Base-by-base conservation (phyloP, 2,113 vertebrate genomes). In the Spheniscus mendiculus region DNA sequence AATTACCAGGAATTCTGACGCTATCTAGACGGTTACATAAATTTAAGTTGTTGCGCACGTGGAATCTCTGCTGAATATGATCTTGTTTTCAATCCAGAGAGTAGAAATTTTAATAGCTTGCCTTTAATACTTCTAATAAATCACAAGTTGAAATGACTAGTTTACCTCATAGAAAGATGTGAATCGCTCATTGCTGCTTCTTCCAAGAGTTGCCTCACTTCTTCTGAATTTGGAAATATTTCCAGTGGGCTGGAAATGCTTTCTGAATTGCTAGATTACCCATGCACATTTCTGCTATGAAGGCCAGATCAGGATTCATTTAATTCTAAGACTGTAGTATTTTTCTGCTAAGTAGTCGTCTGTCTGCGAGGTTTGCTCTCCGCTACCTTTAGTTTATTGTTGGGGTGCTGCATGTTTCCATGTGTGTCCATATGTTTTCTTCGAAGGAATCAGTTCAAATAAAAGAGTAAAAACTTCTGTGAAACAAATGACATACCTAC, bases 121-220 rank as follows among this genome's bases (percentile, higher is more conserved):
- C 47, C 71, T 93, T 88, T 71, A 95, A 89, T 94, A 61, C 89
- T 89, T 66, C 22, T 62, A 93, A 94, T 94, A 89, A 96, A 96
- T 97, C 94, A 96, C 66, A 12, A 89, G 40, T 50, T 87, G 87
- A 91, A 95, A 82, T 96, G 40, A 84, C 3, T 49, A 20, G 83
- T 92, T 95, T 96, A 82, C 89, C 81, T 97, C 93, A 94, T 89
- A 97, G 93, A 97, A 95, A 85, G 87, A 96, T 61, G 69, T 79
- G 87, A 89, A 85, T 92, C 8, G 27, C 87, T 96, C 56, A 47
- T 76, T 79, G 87, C 89, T 72, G n/a, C 69, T 84, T 93, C 86
- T 94, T 97, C 95, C 94, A 96, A 96, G 73, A 87, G 89, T 95
- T 97, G 95, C 77, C 93, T 97, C 96, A 97, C 81, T 97, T 89